Percentiles rank a stretch among this genome's conserved stretches.
These are phyloP conservation scores for Xylota segnis DNA, from an alignment of 2,888 invertebrate species.

Conservation along the genomic window DNA sequence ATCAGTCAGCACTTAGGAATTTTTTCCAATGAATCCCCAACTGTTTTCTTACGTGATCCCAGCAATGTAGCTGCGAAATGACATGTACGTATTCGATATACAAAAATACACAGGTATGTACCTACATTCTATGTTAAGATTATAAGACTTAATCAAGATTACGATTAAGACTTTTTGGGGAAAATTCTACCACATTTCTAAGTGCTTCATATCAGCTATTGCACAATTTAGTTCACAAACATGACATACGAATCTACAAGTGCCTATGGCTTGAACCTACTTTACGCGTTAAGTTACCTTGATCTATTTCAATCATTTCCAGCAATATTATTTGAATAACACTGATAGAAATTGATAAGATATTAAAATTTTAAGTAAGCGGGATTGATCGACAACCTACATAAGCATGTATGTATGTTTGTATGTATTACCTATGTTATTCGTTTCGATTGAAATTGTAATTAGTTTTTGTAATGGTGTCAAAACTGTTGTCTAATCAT, in stretches of 20 bases:
- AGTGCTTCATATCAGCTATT: background rate
- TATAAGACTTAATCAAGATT: background rate
- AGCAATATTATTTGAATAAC: slow-evolving; percentile 3
- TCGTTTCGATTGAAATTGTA: background rate
- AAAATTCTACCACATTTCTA: background rate
- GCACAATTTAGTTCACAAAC: background rate
- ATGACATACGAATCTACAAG: no score
- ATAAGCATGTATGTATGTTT: background rate
- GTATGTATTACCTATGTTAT: no score
- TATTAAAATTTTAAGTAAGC: background rate
- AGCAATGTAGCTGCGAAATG: background rate
- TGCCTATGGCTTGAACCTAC: background rate
- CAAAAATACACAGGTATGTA: background rate
- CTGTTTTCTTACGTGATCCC: background rate
- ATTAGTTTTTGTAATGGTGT: slow-evolving; percentile 9
- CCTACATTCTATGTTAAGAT: background rate
- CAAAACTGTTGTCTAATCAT: background rate
- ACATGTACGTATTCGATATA: no score
- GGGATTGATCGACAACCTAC: slow-evolving; percentile 5
- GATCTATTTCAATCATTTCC: background rate
- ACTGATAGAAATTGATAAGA: background rate
- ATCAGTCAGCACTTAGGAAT: background rate
- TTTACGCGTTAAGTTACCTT: background rate
- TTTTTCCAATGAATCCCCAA: background rate
- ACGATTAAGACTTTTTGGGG: background rate